Conservation (phyloP, 2,888 invertebrate species). For the Vesta saturnalis region DNA sequence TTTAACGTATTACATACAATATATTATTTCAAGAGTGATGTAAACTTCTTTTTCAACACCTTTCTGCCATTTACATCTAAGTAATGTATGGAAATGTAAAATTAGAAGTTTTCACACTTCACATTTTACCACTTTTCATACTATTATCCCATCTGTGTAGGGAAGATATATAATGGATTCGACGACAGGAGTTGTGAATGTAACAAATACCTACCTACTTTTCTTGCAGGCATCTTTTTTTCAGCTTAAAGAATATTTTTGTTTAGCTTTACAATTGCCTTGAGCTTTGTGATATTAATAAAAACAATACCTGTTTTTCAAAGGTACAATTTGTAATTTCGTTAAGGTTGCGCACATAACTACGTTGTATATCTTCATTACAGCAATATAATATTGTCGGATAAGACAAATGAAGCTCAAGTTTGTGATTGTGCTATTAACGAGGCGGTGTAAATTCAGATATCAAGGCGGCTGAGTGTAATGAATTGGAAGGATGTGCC, state of each 20-base stretch:
- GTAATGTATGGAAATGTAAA: background rate
- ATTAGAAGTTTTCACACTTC: background rate
- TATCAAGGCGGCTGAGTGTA: slow-evolving; percentile 28
- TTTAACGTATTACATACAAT: background rate
- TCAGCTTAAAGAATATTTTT: too few species aligned
- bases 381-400: slow-evolving; percentile 19
- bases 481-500: slow-evolving; percentile 34
- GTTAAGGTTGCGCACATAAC: background rate
- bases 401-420: slow-evolving; percentile 22
- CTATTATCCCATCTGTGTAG: background rate
- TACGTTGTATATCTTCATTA: slow-evolving; percentile 17
- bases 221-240: background rate
- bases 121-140: background rate
- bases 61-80: background rate
- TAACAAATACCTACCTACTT: background rate
- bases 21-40: background rate
- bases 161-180: background rate
- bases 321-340: background rate
- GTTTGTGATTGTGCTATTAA: slow-evolving; percentile 26
- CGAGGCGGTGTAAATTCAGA: slow-evolving; percentile 29
- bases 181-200: background rate
- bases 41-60: background rate
- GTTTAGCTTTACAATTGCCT: too few species aligned
- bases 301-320: background rate
- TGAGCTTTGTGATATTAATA: too few species aligned